Conservation (phyloP, 2,113 vertebrate species). For the Catharus minimus region DNA sequence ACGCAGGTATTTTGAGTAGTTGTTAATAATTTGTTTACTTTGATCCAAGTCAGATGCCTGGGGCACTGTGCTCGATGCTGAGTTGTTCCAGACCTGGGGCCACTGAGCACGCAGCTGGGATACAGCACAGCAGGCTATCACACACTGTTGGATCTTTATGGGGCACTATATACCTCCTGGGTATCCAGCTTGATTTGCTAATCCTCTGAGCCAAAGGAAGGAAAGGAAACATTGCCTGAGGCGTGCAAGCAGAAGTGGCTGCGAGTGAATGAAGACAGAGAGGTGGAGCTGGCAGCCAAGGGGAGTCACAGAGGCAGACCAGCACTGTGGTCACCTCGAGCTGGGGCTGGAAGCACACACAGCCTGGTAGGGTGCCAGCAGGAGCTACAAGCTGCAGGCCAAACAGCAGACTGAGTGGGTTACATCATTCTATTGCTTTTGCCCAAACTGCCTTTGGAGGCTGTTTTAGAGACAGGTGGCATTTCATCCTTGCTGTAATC, state of each 20-base stretch:
- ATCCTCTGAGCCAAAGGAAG: not conserved
- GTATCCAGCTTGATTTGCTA: not conserved
- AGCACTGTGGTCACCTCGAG: not conserved
- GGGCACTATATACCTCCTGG: not conserved
- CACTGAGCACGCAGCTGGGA: not conserved
- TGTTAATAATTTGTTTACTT: not conserved
- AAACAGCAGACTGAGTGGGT: not conserved
- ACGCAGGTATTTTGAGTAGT: not conserved
- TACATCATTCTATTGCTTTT: not conserved
- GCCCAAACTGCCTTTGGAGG: not conserved
- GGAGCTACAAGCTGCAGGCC: not conserved
- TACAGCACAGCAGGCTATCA: not conserved
- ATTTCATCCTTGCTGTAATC: not conserved
- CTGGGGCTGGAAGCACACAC: not conserved
- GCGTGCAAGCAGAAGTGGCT: not conserved
- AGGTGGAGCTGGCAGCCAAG: not conserved
- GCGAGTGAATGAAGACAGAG: not conserved
- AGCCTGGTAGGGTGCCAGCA: not conserved
- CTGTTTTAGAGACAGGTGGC: not conserved
- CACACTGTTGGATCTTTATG: not conserved
- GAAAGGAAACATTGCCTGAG: not conserved
- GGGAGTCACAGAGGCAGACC: not conserved
- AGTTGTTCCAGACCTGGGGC: not conserved
- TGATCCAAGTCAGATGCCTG: not conserved
- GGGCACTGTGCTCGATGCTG: accelerated